These are phyloP conservation scores for Panurus biarmicus DNA, from an alignment of 2,113 vertebrate genomes.

Conservation along the genomic window DNA sequence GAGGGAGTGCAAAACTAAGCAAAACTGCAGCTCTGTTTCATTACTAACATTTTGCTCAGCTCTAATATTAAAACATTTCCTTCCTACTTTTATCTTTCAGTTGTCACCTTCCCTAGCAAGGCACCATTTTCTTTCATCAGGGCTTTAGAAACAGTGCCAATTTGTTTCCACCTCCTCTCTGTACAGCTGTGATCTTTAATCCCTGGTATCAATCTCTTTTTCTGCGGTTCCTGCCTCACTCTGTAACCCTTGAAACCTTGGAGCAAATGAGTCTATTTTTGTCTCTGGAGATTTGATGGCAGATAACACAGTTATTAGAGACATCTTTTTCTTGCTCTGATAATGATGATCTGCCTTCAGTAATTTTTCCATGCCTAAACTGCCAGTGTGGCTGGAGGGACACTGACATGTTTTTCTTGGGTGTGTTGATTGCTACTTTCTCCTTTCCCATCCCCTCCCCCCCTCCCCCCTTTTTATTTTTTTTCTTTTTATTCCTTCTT, in stretches of 20 bases:
- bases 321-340: slow-evolving; percentile 49
- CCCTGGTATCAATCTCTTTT: slow-evolving; percentile 58
- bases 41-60: background rate
- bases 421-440: background rate
- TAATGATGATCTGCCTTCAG: slow-evolving; percentile 50
- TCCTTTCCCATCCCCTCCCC: fast-evolving
- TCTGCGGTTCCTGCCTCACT: slow-evolving; percentile 42
- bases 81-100: slow-evolving; percentile 24
- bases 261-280: slow-evolving; percentile 65
- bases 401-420: background rate
- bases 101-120: background rate
- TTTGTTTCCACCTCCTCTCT: slow-evolving; percentile 52
- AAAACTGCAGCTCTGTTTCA: slow-evolving; percentile 7
- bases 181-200: slow-evolving; percentile 53
- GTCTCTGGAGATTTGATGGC: slow-evolving; percentile 51
- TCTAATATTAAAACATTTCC: slow-evolving; percentile 47
- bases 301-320: slow-evolving; percentile 58
- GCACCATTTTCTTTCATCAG: slow-evolving; percentile 51
- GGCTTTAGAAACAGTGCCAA: slow-evolving; percentile 48
- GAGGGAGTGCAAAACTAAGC: slow-evolving; percentile 6
- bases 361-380: slow-evolving; percentile 36
- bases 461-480: fast-evolving
- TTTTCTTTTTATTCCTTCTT: background rate
- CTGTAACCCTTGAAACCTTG: slow-evolving; percentile 53
- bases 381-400: background rate